Evolutionary conservation across 2,797 vertebrate species (phyloP).

Genomic region (Vultur gryphus): DNA sequence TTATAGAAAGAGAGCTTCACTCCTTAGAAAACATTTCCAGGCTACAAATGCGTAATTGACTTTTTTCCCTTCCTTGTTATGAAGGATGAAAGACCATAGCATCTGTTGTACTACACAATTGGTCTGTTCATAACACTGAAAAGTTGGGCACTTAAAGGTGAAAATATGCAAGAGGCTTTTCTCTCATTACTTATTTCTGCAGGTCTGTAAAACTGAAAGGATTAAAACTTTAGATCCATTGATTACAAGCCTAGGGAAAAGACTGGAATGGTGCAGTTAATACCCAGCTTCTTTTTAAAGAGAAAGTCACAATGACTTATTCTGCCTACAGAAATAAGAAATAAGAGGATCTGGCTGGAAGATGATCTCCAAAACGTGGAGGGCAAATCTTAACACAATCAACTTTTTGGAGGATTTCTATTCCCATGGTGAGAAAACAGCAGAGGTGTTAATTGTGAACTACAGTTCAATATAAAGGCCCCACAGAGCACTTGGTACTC

Average conservation of each 20-base stretch:
- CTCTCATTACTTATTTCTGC: constrained; percentile 34
- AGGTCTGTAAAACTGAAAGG: constrained; percentile 55
- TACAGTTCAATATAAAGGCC: constrained; percentile 66
- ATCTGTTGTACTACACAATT: constrained; percentile 4
- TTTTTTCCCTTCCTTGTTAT: background rate
- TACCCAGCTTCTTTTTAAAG: constrained; percentile 56
- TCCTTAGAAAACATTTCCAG: background rate
- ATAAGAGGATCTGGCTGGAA: constrained; percentile 48
- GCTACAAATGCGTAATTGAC: background rate
- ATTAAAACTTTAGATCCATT: constrained; percentile 65
- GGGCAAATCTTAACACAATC: constrained; percentile 46
- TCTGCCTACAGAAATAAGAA: constrained; percentile 15
- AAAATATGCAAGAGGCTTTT: constrained; percentile 56
- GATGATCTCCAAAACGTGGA: constrained; percentile 24
- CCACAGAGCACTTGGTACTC: constrained; percentile 54
- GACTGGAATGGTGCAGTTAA: constrained; percentile 39
- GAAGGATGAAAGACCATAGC: constrained; percentile 43
- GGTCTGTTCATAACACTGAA: constrained; percentile 1
- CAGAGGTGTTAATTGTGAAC: constrained; percentile 65
- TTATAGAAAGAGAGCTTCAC: background rate
- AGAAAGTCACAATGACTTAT: constrained; percentile 39
- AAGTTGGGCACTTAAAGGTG: constrained; percentile 27
- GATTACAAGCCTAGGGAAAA: constrained; percentile 62
- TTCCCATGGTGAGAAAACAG: constrained; percentile 52
- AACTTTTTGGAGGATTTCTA: constrained; percentile 57